Base-by-base conservation (phyloP, 2,797 vertebrate genomes). In the Enteromius argenteus region DNA sequence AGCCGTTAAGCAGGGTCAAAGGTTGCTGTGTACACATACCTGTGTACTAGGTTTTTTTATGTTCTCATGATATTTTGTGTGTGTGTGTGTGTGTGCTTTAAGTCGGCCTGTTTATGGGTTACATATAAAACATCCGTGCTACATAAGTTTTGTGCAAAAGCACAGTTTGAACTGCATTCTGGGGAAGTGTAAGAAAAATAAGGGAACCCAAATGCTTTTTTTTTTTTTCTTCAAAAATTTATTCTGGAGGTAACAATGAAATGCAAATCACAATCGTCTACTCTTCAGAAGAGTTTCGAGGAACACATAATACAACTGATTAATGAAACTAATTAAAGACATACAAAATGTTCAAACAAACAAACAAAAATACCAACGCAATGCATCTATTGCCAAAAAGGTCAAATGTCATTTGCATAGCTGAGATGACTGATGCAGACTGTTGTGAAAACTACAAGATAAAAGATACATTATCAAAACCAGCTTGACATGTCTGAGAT, bases 1-100 rank as follows among this genome's bases (percentile, higher is more conserved):
- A 90, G 91, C 90, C 85, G 91, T 90, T 90, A 88, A 90, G 42
- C 83, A 89, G 89, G 93, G 92, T 71, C 92, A 95, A 93, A 95
- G 94, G 93, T 94, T 91, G 91, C 86, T 90, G 76, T 88, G 84
- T 90, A 92, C 86, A 91, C 89, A 79, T 87, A 82, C 89, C 68
- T 80, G 72, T 69, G 39, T 11, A 76, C 30, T 37, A 49, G 44
- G 3, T 56, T 83, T 71, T 58, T 23, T 79, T 46, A 60, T 56
- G 71, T 46, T 80, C 69, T 67, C 71, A 67, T 68, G 58, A 69
- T 69, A 53, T 84, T 77, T 39, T 53, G 51, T 77, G 51, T 75
- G 62, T 56, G 71, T 68, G 64, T 35, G 17, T 60, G 39, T 51
- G 58, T 64, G 53, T 21, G 30, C 53, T 51, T 79, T 42, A 19